A percentile compares a stretch with the other conserved stretches of the same genome.
Evolutionary conservation across 1,140 invertebrate species (phyloP).

Genomic region (Mesaphorura yosii): DNA sequence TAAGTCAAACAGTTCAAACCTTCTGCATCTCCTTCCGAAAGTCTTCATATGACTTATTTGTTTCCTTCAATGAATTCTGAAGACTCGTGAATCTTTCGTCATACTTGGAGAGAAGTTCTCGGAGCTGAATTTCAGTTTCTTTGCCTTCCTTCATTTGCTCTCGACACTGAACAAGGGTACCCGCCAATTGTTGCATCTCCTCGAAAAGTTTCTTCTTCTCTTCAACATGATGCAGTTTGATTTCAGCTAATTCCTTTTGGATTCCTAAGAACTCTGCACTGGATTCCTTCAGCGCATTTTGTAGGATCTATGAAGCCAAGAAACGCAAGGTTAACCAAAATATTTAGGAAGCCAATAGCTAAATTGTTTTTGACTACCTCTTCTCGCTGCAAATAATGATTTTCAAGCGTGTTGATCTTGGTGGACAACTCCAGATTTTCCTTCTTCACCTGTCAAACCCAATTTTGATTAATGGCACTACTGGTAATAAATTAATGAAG

Average conservation of each 20-base stretch:
- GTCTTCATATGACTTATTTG: constrained; percentile 23
- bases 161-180: constrained; percentile 16
- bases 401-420: constrained; percentile 22
- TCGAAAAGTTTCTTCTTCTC: constrained; percentile 24
- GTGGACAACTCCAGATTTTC: constrained; percentile 28
- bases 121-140: constrained; percentile 20
- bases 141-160: constrained; percentile 30
- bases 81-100: constrained; percentile 28
- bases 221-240: constrained; percentile 26
- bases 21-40: constrained; percentile 28
- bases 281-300: constrained; percentile 26
- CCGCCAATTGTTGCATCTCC: constrained; percentile 29
- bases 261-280: constrained; percentile 6
- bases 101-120: constrained; percentile 25
- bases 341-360: neutral
- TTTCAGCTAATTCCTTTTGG: constrained; percentile 18
- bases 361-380: constrained; percentile 16
- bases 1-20: constrained; percentile 3
- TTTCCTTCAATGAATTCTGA: constrained; percentile 26
- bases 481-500: too few species aligned
- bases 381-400: constrained; percentile 29
- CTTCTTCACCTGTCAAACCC: constrained; percentile 19
- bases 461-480: neutral
- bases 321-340: neutral
- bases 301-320: constrained; percentile 16